Evolutionary conservation across 2,113 vertebrate species (phyloP), one percentile per base, ranked within the genome.

Genomic region (Scalopus aquaticus): DNA sequence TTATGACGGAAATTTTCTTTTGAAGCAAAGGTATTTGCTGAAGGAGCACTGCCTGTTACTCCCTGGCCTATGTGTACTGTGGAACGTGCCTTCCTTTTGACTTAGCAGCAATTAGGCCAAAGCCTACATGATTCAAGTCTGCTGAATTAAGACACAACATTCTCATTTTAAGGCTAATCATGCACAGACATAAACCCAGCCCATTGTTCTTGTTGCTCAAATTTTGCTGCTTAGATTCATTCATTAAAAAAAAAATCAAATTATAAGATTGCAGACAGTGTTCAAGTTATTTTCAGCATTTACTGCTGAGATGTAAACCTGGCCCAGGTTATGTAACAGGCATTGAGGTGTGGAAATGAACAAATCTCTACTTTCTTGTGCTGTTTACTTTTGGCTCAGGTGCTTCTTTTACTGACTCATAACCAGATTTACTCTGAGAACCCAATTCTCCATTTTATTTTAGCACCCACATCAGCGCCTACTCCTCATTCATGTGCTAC

Each of bases 21-120:
- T 80, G 73, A 95, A 76, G 83, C 39, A 44, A 90, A 91, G 32
- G 24, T 51, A 72, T 77, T 92, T 91, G 80, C 37, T 35, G 67
- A 88, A 72, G 37, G 54, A 95, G 62, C 35, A 67, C 64, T 64
- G 64, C 69, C 56, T 86, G 49, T 44, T 91, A 73, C 74, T 51
- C 64, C 67, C 67, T 65, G 69, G 73, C 74, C 49, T 58, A n/a
- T 35, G n/a, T 51, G 65, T 37, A 20, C n/a, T 69, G 54, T 87
- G 35, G 54, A 64, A 86, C 87, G 65, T 39, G 28, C 30, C 26
- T 88, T 79, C 32, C 54, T 90, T 39, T 65, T 91, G 91, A 78
- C 67, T 62, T 65, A 1, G 35, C 37, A 92, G 93, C 92, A 96
- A 91, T 82, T 93, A 92, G 84, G 88, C 90, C 88, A 93, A 54